phyloP scores from a whole-genome alignment of 2,888 invertebrate species.

The Thereva nobilitata region DNA sequence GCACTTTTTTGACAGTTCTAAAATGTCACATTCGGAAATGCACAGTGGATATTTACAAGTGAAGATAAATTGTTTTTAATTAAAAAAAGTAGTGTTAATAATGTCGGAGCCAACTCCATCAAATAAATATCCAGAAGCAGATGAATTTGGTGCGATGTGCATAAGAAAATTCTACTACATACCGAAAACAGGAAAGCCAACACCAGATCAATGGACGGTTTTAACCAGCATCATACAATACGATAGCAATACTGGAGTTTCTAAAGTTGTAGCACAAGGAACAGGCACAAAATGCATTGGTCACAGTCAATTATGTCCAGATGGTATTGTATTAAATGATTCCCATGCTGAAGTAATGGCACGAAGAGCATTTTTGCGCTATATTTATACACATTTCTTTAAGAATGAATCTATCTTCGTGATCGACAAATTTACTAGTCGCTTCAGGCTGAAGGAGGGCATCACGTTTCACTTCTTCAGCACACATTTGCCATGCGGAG shows the following conservation, averaged over 20 bases:
- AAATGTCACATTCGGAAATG: no score
- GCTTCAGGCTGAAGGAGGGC: slow-evolving; percentile 62
- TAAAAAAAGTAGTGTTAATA: no score
- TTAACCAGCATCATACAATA: slow-evolving; percentile 72
- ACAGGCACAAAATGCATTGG: slow-evolving; percentile 94
- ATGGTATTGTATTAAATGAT: slow-evolving; percentile 79
- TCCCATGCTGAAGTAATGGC: slow-evolving; percentile 91
- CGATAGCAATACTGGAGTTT: slow-evolving; percentile 51
- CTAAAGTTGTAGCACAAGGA: slow-evolving; percentile 76
- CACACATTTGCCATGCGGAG: slow-evolving; percentile 90
- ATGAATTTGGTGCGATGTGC: slow-evolving; percentile 65
- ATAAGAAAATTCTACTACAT: slow-evolving; percentile 65
- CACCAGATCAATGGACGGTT: slow-evolving; percentile 78
- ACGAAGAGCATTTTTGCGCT: slow-evolving; percentile 79
- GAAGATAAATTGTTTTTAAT: no score
- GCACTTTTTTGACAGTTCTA: no score
- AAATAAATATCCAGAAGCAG: slow-evolving; percentile 36
- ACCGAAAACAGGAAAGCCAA: slow-evolving; percentile 82
- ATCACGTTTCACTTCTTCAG: slow-evolving; percentile 81
- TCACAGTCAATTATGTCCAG: slow-evolving; percentile 64
- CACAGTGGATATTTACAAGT: no score
- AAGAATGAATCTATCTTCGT: slow-evolving; percentile 52
- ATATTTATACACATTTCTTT: slow-evolving; percentile 69
- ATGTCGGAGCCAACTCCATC: background rate
- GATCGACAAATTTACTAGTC: slow-evolving; percentile 48